Percentiles rank a stretch among this genome's conserved stretches.
Conservation (phyloP, 2,888 invertebrate species). For the Drosophila yooni region DNA sequence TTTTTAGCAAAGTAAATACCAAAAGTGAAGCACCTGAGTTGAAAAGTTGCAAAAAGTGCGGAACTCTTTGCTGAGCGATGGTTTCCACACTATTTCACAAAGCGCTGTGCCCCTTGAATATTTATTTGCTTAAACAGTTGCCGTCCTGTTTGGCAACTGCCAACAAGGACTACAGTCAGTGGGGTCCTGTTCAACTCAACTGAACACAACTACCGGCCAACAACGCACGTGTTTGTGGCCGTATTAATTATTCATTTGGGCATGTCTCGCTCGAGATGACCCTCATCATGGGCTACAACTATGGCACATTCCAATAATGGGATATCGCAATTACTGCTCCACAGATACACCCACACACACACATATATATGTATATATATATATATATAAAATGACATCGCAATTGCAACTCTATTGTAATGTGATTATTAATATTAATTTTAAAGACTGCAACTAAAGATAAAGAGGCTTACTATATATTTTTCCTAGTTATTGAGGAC, state of each 20-base stretch:
- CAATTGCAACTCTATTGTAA: conserved; percentile 39
- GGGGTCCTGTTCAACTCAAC: conserved; percentile 30
- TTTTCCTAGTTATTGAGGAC: neutral
- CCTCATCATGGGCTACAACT: conserved; percentile 55
- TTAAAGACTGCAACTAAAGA: neutral
- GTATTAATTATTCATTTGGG: conserved; percentile 72
- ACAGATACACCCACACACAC: conserved; percentile 28
- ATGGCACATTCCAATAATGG: conserved; percentile 59
- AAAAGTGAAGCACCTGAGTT: conserved; percentile 55
- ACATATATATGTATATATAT: neutral
- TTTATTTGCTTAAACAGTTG: conserved; percentile 61
- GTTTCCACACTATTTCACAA: conserved; percentile 15
- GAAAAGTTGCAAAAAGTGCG: conserved; percentile 30
- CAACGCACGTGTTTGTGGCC: conserved; percentile 41
- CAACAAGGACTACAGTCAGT: conserved; percentile 8
- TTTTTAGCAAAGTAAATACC: neutral
- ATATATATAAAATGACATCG: conserved; percentile 42
- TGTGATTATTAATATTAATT: conserved; percentile 48
- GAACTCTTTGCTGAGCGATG: conserved; percentile 2
- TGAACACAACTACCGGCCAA: conserved; percentile 21
- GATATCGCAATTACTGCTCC: conserved; percentile 56
- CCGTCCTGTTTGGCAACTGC: conserved; percentile 23
- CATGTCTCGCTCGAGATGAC: conserved; percentile 34
- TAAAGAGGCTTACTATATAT: neutral
- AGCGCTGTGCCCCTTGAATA: conserved; percentile 64